Evolutionary conservation across 2,113 vertebrate species (phyloP), one percentile per base, ranked within the genome.

Genomic region (Callipepla squamata): DNA sequence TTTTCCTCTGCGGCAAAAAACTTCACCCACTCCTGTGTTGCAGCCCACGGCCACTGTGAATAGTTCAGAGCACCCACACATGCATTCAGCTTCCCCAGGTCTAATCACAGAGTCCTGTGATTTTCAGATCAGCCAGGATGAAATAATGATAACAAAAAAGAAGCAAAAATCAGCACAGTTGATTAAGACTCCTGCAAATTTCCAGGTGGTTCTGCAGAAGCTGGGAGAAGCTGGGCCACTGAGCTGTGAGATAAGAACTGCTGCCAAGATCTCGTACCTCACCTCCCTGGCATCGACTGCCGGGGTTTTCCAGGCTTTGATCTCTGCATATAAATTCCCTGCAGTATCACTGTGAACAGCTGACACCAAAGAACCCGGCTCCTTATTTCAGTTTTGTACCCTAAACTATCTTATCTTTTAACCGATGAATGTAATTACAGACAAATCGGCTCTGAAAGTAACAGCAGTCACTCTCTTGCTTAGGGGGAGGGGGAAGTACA

Each of bases 11-110:
- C 80, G 6, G 89, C 82, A 95, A 86, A 96, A 95, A 95, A 78
- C 57, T 94, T 92, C 91, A 83, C 94, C 96, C 93, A 95, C 94
- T 92, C 95, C 75, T 80, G 80, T 75, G 85, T 94, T 94, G 47
- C 96, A 95, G 85, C 95, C 93, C 95, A 96, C 95, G 0, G 62
- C 87, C 85, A 92, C 94, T 94, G 91, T 90, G 93, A 96, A 94
- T 94, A 95, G 91, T 94, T 95, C 63, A 76, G 66, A 92, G 82
- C 96, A 92, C 93, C 93, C 95, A 94, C 94, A 95, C 91, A 94
- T 61, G 65, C 38, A 34, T 88, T 94, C 87, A 91, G 8, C 90
- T 96, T 95, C 91, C 90, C 92, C 89, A 90, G 90, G 87, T 94
- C 94, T 92, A 92, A 94, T 93, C 95, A 93, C 68, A 88, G 79